Evolutionary conservation across 2,888 invertebrate genomes (phyloP).

Genomic region (Corbicula japonica): DNA sequence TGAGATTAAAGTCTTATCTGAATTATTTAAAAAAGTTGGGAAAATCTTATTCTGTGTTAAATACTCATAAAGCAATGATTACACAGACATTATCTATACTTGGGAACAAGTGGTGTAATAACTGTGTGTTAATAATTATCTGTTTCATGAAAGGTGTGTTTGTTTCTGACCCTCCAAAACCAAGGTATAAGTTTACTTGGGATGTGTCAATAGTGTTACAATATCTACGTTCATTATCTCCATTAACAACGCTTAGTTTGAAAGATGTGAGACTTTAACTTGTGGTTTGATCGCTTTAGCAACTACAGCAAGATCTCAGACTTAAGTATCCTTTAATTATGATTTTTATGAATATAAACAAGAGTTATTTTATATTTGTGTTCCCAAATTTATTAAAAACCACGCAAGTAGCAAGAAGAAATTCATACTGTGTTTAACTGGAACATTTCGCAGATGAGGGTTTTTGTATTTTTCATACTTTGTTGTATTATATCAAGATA

Average conservation of each 20-base stretch:
- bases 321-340: constrained; percentile 32
- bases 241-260: constrained; percentile 15
- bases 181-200: constrained; percentile 43
- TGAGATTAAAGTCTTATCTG: constrained; percentile 39
- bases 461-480: constrained; percentile 52
- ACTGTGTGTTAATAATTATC: constrained; percentile 16
- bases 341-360: constrained; percentile 6
- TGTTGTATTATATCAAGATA: constrained; percentile 29
- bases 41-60: constrained; percentile 44
- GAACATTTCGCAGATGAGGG: constrained; percentile 41
- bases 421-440: constrained; percentile 10
- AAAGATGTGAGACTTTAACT: constrained; percentile 51
- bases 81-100: constrained; percentile 43
- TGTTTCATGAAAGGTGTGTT: constrained; percentile 49
- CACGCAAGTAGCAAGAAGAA: background rate
- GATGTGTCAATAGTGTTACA: constrained; percentile 39
- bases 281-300: constrained; percentile 30
- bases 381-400: constrained; percentile 25
- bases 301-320: constrained; percentile 40
- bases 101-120: constrained; percentile 36
- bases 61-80: constrained; percentile 53
- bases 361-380: constrained; percentile 4
- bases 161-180: constrained; percentile 26
- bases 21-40: constrained; percentile 21
- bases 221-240: constrained; percentile 29